Percentiles rank a stretch among this genome's conserved stretches.
Evolutionary conservation across 1,140 invertebrate genomes (phyloP).

Genomic region (Phymorhynchus buccinoides): DNA sequence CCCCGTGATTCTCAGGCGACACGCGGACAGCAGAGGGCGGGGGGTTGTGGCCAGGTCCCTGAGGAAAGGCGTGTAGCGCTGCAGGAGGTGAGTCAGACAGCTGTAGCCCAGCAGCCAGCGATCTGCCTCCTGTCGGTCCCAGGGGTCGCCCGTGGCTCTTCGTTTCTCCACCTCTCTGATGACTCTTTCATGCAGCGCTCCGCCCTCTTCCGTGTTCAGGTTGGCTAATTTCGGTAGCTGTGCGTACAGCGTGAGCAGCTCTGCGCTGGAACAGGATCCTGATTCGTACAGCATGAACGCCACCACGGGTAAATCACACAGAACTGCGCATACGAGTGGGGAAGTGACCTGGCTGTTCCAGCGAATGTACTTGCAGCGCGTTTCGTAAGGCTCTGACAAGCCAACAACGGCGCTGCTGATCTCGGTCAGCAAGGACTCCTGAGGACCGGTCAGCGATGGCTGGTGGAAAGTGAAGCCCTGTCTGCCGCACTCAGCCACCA

Average conservation of each 20-base stretch:
- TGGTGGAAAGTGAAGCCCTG: not conserved
- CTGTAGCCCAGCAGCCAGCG: not conserved
- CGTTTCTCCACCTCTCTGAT: no score
- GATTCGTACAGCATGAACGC: not conserved
- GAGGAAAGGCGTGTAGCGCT: not conserved
- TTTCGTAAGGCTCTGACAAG: not conserved
- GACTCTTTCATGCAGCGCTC: not conserved
- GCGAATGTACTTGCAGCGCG: not conserved
- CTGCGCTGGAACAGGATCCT: not conserved
- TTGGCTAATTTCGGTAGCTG: not conserved
- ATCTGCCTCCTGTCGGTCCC: not conserved
- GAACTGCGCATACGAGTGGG: not conserved
- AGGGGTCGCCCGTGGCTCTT: no score
- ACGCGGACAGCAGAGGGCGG: not conserved
- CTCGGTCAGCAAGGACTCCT: not conserved
- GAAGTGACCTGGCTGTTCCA: not conserved
- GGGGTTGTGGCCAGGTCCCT: not conserved
- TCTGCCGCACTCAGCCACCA: slow-evolving; percentile 4
- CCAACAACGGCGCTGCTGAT: not conserved
- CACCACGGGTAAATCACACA: not conserved
- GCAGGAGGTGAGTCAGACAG: not conserved
- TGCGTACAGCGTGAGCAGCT: not conserved
- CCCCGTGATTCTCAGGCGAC: not conserved
- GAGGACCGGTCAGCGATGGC: no score
- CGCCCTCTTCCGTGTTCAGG: not conserved